Percentiles rank a stretch among this genome's conserved stretches.
Conservation (phyloP, 2,113 vertebrate genomes). For the Sinocyclocheilus rhinocerous region DNA sequence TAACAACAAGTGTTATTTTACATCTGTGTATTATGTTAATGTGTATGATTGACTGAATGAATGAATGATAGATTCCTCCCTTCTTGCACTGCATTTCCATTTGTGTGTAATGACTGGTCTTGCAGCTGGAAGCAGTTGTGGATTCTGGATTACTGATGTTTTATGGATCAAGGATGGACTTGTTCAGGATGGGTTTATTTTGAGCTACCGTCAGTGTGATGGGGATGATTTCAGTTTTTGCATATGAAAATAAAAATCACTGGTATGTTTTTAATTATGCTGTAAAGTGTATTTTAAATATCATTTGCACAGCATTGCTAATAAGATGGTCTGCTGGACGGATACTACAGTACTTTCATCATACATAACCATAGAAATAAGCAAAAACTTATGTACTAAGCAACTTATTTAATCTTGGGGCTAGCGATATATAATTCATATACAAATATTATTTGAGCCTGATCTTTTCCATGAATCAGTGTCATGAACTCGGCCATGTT, state of each 20-base stretch:
- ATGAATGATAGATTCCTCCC: not conserved
- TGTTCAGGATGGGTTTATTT: not conserved
- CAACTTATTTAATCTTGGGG: no score
- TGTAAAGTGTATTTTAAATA: not conserved
- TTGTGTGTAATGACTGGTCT: constrained; percentile 8
- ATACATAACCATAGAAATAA: not conserved
- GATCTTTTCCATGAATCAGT: not conserved
- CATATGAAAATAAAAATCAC: constrained; percentile 57
- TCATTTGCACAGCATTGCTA: not conserved
- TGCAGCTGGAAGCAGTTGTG: not conserved
- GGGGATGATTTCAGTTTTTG: constrained; percentile 38
- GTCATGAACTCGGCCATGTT: not conserved
- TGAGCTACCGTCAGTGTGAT: constrained; percentile 23
- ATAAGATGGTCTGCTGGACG: not conserved
- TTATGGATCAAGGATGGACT: not conserved
- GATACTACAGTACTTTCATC: not conserved
- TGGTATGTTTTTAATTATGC: constrained; percentile 44
- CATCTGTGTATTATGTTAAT: not conserved
- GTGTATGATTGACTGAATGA: not conserved
- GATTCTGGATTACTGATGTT: constrained; percentile 20
- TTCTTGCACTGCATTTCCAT: constrained; percentile 33
- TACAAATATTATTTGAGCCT: no score
- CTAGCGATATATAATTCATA: no score
- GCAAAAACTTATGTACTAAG: no score
- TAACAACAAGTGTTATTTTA: constrained; percentile 28